Base-by-base conservation (phyloP, 2,888 invertebrate species). In the Loripinus fragilis region DNA sequence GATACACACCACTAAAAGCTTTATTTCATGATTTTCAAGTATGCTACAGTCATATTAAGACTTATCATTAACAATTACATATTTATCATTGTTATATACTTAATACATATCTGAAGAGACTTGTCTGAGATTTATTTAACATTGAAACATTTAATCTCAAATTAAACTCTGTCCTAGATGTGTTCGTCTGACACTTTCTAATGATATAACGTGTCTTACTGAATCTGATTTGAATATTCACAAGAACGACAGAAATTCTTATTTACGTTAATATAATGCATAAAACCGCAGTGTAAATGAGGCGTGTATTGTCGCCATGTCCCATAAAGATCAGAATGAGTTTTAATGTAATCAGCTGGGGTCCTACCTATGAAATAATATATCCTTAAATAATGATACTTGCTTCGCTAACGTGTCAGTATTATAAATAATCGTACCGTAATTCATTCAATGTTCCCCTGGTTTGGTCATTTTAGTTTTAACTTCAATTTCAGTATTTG, bases 281-380 rank as follows among this genome's bases (percentile, higher is more conserved):
- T 60, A 33, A 60, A 60, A 60, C 60, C 60, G 33, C 33, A 28
- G 23, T 10, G 30, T 60, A 33, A 60, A 60, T 60, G 60, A 60
- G 60, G 60, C 60, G 33, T 33, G 7, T 12, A 60, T 60, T 60
- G 60, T 60, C 60, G 60, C 60, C 60, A 60, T 33, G 60, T 60
- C 60, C 60, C 60, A 60, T 60, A 60, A 60, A 60, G 60, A 60
- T 33, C 33, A 8, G 60, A 60, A 60, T 33, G 23, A 23, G 60
- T 60, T 60, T 60, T 60, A 60, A 60, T 60, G 60, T 60, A 60
- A 60, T 60, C 60, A 60, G 60, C 28, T 60, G 60, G 60, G 33
- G 20, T 23, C 60, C 60, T 60, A 33, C 60, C 60, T 60, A 60
- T 60, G 60, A 60, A 60, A 60, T 33, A 17, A 3, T 60, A 60